Evolutionary conservation across 2,113 vertebrate genomes (phyloP).

Genomic region (Petrocephalus zakoni): DNA sequence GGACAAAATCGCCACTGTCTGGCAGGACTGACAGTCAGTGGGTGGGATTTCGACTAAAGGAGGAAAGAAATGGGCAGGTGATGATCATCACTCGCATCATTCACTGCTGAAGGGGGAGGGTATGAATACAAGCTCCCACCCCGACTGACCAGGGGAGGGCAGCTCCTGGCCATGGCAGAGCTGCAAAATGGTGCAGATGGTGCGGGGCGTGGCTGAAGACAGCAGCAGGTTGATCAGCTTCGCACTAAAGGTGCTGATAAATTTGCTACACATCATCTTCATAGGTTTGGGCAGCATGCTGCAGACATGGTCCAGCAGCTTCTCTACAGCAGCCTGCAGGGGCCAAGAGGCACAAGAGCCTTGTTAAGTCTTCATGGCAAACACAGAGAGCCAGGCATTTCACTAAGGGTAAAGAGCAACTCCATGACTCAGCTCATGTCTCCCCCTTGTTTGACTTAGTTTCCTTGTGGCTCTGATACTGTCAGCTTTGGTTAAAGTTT

Average conservation of each 20-base stretch:
- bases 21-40: constrained; percentile 50
- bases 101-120: neutral
- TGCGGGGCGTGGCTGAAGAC: constrained; percentile 55
- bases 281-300: constrained; percentile 50
- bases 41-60: neutral
- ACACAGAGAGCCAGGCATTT: neutral
- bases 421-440: neutral
- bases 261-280: constrained; percentile 56
- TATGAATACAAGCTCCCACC: neutral
- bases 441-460: neutral
- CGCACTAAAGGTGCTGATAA: constrained; percentile 56
- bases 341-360: neutral
- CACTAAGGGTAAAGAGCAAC: neutral
- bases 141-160: constrained; percentile 36
- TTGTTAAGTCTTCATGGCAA: neutral
- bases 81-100: neutral
- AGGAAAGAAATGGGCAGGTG: neutral
- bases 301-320: constrained; percentile 59
- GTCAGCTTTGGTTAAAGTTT: neutral
- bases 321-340: constrained; percentile 51
- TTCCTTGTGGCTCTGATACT: neutral
- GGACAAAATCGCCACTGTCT: constrained; percentile 32
- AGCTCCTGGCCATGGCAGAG: constrained; percentile 46
- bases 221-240: constrained; percentile 61
- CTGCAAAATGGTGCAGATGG: constrained; percentile 67